Percentiles rank a stretch among this genome's conserved stretches.
Evolutionary conservation across 2,888 invertebrate species (phyloP).

Genomic region (Ophioninae sp.): DNA sequence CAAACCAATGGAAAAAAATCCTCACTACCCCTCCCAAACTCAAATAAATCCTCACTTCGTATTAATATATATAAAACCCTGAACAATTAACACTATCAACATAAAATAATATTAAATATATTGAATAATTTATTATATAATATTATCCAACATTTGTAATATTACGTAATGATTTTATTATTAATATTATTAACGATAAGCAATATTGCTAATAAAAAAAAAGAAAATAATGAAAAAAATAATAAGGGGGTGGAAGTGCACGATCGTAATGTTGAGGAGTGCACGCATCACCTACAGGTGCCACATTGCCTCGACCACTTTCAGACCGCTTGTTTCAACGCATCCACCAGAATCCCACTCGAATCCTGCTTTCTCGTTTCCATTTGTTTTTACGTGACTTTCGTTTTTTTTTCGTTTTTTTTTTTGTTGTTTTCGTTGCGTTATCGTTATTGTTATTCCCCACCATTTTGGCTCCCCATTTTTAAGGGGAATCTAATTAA

Average conservation of each 20-base stretch:
- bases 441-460: neutral
- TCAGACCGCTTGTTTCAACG: neutral
- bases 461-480: neutral
- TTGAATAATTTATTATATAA: too few species aligned
- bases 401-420: neutral
- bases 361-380: slow-evolving; percentile 1
- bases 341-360: neutral
- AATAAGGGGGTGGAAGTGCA: neutral
- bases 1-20: too few species aligned
- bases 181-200: too few species aligned
- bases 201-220: too few species aligned
- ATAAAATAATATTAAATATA: too few species aligned
- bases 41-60: too few species aligned
- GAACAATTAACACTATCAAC: too few species aligned
- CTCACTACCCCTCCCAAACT: too few species aligned
- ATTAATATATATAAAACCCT: too few species aligned
- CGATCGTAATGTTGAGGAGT: neutral
- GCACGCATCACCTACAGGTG: neutral
- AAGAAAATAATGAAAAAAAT: neutral
- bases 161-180: too few species aligned
- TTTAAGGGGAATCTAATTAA: slow-evolving; percentile 37
- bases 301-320: slow-evolving; percentile 13
- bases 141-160: too few species aligned
- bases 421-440: neutral
- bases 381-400: neutral